These are phyloP conservation scores for Aplocera efformata DNA, from an alignment of 2,888 invertebrate genomes.

Conservation along the genomic window DNA sequence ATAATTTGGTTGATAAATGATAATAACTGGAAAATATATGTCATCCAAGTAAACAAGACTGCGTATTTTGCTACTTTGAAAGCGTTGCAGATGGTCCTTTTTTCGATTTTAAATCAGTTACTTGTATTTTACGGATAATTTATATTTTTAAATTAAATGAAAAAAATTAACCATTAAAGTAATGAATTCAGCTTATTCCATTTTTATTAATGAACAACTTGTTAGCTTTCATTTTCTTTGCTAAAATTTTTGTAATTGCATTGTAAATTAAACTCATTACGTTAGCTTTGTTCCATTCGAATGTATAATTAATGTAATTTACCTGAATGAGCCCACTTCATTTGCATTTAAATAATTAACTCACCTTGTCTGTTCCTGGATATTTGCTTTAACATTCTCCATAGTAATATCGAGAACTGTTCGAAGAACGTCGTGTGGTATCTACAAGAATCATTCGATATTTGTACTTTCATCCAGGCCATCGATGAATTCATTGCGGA, in stretches of 20 bases:
- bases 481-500: slow-evolving; percentile 62
- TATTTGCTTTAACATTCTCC: slow-evolving; percentile 82
- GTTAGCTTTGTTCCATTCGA: slow-evolving; percentile 10
- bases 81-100: too few species aligned
- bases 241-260: too few species aligned
- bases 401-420: slow-evolving; percentile 81
- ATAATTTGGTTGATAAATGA: too few species aligned
- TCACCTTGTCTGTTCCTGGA: slow-evolving; percentile 79
- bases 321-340: slow-evolving; percentile 4
- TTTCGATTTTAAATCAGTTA: too few species aligned
- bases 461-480: slow-evolving; percentile 79
- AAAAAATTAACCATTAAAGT: too few species aligned
- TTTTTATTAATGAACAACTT: not conserved
- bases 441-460: slow-evolving; percentile 56
- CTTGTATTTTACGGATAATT: too few species aligned
- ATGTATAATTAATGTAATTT: slow-evolving; percentile 15
- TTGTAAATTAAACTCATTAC: not conserved
- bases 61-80: too few species aligned
- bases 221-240: too few species aligned
- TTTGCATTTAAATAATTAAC: slow-evolving; percentile 11
- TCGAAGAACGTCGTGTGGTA: slow-evolving; percentile 76
- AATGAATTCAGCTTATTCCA: too few species aligned
- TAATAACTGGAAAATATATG: too few species aligned
- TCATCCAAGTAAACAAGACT: too few species aligned
- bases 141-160: too few species aligned